These are phyloP conservation scores for Phenganax marumi DNA, from an alignment of 92 coral and sea anemone genomes.

Conservation along the genomic window DNA sequence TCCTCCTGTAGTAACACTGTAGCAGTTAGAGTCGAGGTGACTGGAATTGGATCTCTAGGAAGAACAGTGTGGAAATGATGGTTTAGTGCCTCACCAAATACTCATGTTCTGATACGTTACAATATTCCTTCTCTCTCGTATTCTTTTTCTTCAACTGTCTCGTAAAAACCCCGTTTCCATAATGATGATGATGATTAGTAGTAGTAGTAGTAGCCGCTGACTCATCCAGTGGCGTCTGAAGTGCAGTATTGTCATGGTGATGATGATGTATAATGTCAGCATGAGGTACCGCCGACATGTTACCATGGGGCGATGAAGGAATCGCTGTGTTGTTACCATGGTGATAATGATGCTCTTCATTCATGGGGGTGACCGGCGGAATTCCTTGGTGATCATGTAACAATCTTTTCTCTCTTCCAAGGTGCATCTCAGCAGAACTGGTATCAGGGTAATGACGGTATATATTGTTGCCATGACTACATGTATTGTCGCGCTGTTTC, in stretches of 20 bases:
- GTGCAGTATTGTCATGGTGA: slow-evolving; percentile 52
- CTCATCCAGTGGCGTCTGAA: slow-evolving; percentile 15
- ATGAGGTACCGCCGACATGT: slow-evolving; percentile 57
- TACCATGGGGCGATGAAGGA: slow-evolving; percentile 1
- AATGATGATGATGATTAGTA: slow-evolving; percentile 35
- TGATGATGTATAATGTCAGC: slow-evolving; percentile 68
- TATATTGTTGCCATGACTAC: neutral
- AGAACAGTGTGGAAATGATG: too few relatives aligned
- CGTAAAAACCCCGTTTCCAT: slow-evolving; percentile 41
- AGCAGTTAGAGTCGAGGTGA: too few relatives aligned
- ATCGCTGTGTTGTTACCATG: slow-evolving; percentile 66
- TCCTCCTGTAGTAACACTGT: too few relatives aligned
- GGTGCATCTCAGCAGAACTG: neutral
- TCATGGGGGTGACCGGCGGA: neutral
- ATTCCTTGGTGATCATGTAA: neutral
- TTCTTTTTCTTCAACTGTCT: slow-evolving; percentile 27
- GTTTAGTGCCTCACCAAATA: slow-evolving; percentile 65
- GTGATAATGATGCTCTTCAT: slow-evolving; percentile 50
- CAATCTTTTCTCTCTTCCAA: neutral
- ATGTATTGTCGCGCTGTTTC: neutral
- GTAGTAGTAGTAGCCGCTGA: neutral
- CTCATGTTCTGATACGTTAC: slow-evolving; percentile 84
- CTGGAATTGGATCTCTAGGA: too few relatives aligned
- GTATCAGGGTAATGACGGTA: slow-evolving; percentile 9
- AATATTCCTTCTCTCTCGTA: slow-evolving; percentile 46